phyloP scores from a whole-genome alignment of 2,888 invertebrate species.

The Blera fallax region DNA sequence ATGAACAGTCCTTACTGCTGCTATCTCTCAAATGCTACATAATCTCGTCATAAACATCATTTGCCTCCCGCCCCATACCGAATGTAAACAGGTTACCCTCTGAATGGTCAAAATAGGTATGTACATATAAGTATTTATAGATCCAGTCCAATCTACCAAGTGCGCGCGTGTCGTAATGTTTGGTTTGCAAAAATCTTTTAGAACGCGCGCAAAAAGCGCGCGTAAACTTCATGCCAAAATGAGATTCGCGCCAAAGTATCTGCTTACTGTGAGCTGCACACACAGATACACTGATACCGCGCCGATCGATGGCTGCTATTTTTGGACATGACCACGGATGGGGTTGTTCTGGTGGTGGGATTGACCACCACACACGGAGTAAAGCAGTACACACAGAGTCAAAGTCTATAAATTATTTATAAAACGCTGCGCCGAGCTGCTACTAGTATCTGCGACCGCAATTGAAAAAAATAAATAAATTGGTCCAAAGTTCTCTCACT shows the following conservation, averaged over 20 bases:
- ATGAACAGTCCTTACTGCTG: constrained; percentile 46
- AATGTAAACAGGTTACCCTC: constrained; percentile 55
- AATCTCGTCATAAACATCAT: constrained; percentile 67
- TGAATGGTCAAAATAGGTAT: constrained; percentile 52
- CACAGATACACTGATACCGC: not conserved
- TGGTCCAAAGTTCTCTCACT: constrained; percentile 48
- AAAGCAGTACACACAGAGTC: not conserved
- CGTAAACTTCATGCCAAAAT: constrained; percentile 59
- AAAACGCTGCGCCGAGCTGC: constrained; percentile 54
- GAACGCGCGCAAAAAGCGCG: constrained; percentile 48
- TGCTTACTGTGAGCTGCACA: constrained; percentile 18
- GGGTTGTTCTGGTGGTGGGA: constrained; percentile 68
- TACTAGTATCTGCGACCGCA: constrained; percentile 66
- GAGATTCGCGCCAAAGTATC: constrained; percentile 68
- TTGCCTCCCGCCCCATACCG: not conserved
- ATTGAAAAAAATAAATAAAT: constrained; percentile 47
- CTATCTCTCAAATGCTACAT: constrained; percentile 61
- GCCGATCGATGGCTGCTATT: constrained; percentile 64
- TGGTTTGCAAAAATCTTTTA: constrained; percentile 24
- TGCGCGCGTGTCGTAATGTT: constrained; percentile 43
- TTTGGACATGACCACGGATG: constrained; percentile 71
- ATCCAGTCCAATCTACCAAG: constrained; percentile 38
- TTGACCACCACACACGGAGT: constrained; percentile 66
- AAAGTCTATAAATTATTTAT: constrained; percentile 71
- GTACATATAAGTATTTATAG: constrained; percentile 43